These are phyloP conservation scores for Gymnodraco acuticeps DNA, from an alignment of 2,797 vertebrate species.

Conservation along the genomic window DNA sequence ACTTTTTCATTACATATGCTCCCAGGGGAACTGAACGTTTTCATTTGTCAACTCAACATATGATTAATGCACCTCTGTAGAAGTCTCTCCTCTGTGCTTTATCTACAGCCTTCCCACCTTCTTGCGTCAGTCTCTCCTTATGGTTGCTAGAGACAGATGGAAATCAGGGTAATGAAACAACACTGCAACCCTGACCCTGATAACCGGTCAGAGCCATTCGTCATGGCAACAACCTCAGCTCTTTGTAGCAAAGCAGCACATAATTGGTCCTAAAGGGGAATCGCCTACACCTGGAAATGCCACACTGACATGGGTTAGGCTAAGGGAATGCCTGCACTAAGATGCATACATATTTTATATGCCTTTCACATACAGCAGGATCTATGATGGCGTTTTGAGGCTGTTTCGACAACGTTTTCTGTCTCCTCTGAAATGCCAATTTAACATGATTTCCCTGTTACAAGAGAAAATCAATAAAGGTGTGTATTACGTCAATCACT, in stretches of 20 bases:
- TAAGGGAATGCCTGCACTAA: neutral
- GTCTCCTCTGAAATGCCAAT: neutral
- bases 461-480: neutral
- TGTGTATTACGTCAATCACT: neutral
- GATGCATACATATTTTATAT: neutral
- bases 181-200: constrained; percentile 52
- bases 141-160: constrained; percentile 47
- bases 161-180: constrained; percentile 58
- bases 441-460: neutral
- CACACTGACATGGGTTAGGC: neutral
- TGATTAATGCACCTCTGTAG: constrained; percentile 37
- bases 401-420: neutral
- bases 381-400: neutral
- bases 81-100: constrained; percentile 13
- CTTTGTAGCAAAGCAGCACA: constrained; percentile 38
- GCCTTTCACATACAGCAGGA: neutral
- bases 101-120: constrained; percentile 8
- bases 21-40: constrained; percentile 38
- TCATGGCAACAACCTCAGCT: constrained; percentile 51
- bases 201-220: constrained; percentile 54
- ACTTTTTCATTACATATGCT: constrained; percentile 40
- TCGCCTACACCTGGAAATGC: neutral
- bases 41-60: constrained; percentile 42
- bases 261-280: constrained; percentile 43
- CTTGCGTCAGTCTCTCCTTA: constrained; percentile 12